Evolutionary conservation across 2,888 invertebrate species (phyloP).

Genomic region (Cataglyphis cursor): DNA sequence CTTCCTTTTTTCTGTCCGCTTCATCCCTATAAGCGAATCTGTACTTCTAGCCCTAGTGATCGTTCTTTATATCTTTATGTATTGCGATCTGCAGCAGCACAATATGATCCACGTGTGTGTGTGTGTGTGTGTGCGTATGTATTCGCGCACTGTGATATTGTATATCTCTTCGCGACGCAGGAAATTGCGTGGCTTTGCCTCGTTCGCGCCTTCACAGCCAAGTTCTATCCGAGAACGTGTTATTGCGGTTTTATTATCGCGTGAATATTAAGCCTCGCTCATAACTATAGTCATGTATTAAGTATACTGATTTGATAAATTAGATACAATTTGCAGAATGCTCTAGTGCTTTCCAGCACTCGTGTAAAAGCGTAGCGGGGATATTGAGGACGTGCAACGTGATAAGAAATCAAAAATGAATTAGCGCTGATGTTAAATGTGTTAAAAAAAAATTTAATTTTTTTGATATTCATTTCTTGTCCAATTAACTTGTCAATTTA

Average conservation of each 20-base stretch:
- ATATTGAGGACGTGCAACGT: not conserved
- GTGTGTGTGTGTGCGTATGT: slow-evolving; percentile 10
- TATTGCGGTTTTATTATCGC: slow-evolving; percentile 35
- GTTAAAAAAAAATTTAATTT: not conserved
- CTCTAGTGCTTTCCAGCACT: not conserved
- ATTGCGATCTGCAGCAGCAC: slow-evolving; percentile 36
- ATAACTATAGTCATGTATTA: slow-evolving; percentile 6
- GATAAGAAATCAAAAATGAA: not conserved
- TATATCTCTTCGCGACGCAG: not conserved
- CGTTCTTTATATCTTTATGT: slow-evolving; percentile 59
- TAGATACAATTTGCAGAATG: not conserved
- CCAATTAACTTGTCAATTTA: too few relatives aligned
- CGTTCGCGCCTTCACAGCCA: slow-evolving; percentile 33
- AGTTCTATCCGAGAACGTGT: slow-evolving; percentile 3
- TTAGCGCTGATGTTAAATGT: not conserved
- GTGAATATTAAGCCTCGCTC: slow-evolving; percentile 18
- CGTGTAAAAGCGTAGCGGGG: not conserved
- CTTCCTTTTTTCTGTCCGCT: slow-evolving; percentile 50
- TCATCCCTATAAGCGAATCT: slow-evolving; percentile 64
- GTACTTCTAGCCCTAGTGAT: slow-evolving; percentile 40
- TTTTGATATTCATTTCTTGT: too few relatives aligned
- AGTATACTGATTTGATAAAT: slow-evolving; percentile 2
- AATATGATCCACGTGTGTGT: slow-evolving; percentile 40
- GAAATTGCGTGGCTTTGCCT: slow-evolving; percentile 34
- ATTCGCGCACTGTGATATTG: slow-evolving; percentile 30